These are phyloP conservation scores for Macaria notata DNA, from an alignment of 2,888 invertebrate species.

Conservation along the genomic window DNA sequence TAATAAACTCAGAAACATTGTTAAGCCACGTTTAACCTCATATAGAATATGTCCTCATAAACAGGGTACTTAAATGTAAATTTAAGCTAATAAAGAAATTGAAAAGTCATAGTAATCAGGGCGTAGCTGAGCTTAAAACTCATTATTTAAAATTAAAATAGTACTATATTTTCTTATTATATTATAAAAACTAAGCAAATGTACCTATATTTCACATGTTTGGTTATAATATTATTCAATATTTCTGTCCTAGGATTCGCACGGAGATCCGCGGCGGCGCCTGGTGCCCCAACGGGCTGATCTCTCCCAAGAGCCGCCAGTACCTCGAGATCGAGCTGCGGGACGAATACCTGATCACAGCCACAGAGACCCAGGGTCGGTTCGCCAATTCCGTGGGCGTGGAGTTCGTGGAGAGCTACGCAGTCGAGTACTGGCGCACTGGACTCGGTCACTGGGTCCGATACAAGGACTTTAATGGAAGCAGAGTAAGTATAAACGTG, in stretches of 20 bases:
- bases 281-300: slow-evolving; percentile 94
- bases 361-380: slow-evolving; percentile 94
- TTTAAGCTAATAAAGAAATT: too few species aligned
- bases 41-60: too few species aligned
- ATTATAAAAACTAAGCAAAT: too few species aligned
- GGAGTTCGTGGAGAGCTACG: slow-evolving; percentile 92
- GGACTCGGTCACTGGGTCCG: slow-evolving; percentile 87
- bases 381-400: slow-evolving; percentile 96
- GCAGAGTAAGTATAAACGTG: slow-evolving; percentile 84
- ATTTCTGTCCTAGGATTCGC: slow-evolving; percentile 84
- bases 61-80: too few species aligned
- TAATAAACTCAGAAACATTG: too few species aligned
- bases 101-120: too few species aligned
- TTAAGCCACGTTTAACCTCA: too few species aligned
- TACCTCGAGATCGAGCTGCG: slow-evolving; percentile 91
- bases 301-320: slow-evolving; percentile 88
- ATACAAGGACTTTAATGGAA: slow-evolving; percentile 90
- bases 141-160: too few species aligned
- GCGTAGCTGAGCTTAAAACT: too few species aligned
- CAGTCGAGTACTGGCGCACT: slow-evolving; percentile 90
- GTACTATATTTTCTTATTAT: too few species aligned
- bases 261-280: slow-evolving; percentile 94
- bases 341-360: slow-evolving; percentile 89
- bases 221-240: too few species aligned
- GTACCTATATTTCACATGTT: too few species aligned